Percentiles rank a stretch among this genome's conserved stretches.
These are phyloP conservation scores for Ormia ochracea DNA, from an alignment of 2,888 invertebrate genomes.

Conservation along the genomic window DNA sequence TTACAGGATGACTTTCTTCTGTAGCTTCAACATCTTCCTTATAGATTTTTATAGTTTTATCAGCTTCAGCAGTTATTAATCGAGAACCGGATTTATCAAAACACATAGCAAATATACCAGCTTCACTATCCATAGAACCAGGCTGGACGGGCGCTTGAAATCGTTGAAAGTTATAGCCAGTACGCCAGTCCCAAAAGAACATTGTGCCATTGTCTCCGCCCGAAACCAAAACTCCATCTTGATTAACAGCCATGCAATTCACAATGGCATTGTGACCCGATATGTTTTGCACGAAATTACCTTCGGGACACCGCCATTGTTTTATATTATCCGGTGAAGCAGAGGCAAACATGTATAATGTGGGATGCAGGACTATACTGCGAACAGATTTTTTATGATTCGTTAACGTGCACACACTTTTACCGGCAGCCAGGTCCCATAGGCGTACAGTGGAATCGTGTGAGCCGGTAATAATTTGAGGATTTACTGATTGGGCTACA, in stretches of 20 bases:
- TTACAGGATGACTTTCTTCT: conserved; percentile 96
- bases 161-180: conserved; percentile 98
- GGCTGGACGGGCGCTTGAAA: conserved; percentile 96
- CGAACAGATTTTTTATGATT: conserved; percentile 98
- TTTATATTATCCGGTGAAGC: conserved; percentile 99
- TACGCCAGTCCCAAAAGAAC: conserved; percentile 99
- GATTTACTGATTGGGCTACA: conserved; percentile 93
- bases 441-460: conserved; percentile 98
- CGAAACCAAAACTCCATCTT: conserved; percentile 96
- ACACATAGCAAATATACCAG: conserved; percentile 96
- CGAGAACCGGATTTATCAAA: conserved; percentile 97
- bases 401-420: conserved; percentile 94
- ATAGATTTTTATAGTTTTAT: conserved; percentile 99
- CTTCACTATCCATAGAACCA: conserved; percentile 99
- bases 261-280: conserved; percentile 98
- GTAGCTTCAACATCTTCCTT: conserved; percentile 97
- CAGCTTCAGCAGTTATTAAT: conserved; percentile 97
- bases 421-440: conserved; percentile 98
- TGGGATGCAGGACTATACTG: conserved; percentile 86
- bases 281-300: conserved; percentile 97
- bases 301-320: conserved; percentile 99
- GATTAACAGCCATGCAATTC: conserved; percentile 96
- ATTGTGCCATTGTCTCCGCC: conserved; percentile 99
- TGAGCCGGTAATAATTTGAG: conserved; percentile 94
- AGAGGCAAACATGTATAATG: conserved; percentile 94